Evolutionary conservation across 2,888 invertebrate genomes (phyloP).

Genomic region (Byasa hedistus): DNA sequence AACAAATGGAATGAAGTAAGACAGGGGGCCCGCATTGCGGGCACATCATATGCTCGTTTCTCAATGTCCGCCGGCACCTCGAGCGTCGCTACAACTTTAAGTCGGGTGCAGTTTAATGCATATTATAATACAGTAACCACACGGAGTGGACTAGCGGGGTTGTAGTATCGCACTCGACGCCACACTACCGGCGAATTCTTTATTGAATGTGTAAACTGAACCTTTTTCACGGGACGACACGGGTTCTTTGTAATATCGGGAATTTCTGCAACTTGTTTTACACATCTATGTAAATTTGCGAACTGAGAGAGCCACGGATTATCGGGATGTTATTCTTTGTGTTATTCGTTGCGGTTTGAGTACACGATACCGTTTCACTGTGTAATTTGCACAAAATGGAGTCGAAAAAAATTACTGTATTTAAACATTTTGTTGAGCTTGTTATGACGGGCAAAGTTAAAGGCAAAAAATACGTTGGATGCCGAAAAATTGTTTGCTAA

Average conservation of each 20-base stretch:
- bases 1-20: constrained; percentile 68
- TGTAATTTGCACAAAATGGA: constrained; percentile 44
- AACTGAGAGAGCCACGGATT: constrained; percentile 60
- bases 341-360: constrained; percentile 51
- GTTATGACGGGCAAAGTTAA: too few species aligned
- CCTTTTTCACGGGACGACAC: constrained; percentile 72
- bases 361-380: constrained; percentile 52
- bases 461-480: too few species aligned
- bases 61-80: constrained; percentile 67
- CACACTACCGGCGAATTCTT: constrained; percentile 57
- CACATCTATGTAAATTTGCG: constrained; percentile 65
- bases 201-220: constrained; percentile 77
- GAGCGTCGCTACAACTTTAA: constrained; percentile 59
- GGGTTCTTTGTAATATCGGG: constrained; percentile 64
- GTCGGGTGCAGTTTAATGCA: constrained; percentile 73
- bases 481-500: too few species aligned
- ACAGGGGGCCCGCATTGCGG: constrained; percentile 69
- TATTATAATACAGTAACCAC: constrained; percentile 75
- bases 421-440: constrained; percentile 46
- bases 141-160: constrained; percentile 66
- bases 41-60: constrained; percentile 73
- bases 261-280: constrained; percentile 71
- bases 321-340: constrained; percentile 55
- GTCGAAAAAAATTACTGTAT: constrained; percentile 44
- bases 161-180: constrained; percentile 66